Base-by-base conservation (phyloP, 2,113 vertebrate genomes). In the Clinocottus analis region DNA sequence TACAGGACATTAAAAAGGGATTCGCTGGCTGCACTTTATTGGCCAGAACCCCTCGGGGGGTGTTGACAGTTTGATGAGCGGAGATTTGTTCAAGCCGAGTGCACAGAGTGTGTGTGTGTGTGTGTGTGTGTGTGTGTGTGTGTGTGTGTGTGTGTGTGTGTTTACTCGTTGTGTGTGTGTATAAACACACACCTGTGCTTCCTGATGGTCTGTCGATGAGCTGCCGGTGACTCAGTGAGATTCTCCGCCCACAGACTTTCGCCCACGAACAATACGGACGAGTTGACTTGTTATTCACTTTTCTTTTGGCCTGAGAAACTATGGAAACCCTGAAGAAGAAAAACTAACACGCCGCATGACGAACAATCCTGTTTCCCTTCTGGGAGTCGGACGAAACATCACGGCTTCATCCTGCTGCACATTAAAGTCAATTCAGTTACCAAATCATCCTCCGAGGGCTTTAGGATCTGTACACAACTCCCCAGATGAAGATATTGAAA, bases 1-100 rank as follows among this genome's bases (percentile, higher is more conserved):
- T 91, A 80, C 71, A 82, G 83, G 27, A 25, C 78, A 89, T 87
- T 89, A 89, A 77, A 68, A 72, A 87, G 29, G 66, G 79, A 84
- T 71, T 87, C 72, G 45, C 60, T 25, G 43, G 59, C 72, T 61
- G 39, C 67, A 12, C 61, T 60, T 74, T 82, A 73, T 85, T 78
- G 84, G 62, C 69, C 11, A 25, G 39, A 27, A 43, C 83, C 11
- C 17, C 9, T 2, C n/a, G 16, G 4, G 37, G 31, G 5, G 19
- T 78, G 17, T 25, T 14, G 59, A 65, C 66, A 63, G 82, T 67
- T 76, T 73, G 78, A 81, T 75, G 74, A 56, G 16, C 0, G 2
- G 58, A 59, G 58, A 58, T 72, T 35, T 70, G 70, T 35, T 75
- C 16, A 25, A 45, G 29, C 25, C 7, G n/a, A 58, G 75, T 21